Base-by-base conservation (phyloP, 2,888 invertebrate genomes). In the Drosophila aldrichi region DNA sequence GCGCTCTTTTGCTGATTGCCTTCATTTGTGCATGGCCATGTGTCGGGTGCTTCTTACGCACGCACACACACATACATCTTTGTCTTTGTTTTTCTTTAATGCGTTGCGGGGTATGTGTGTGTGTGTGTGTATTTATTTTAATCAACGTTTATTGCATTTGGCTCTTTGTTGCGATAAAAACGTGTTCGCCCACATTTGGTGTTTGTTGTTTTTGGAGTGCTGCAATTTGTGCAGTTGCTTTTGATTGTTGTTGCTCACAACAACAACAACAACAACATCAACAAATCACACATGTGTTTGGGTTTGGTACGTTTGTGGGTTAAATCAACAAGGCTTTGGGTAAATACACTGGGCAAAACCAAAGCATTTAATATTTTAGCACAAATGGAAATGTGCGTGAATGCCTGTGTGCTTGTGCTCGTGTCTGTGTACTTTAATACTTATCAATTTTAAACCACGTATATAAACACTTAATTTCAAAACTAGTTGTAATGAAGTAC, bases 111-210 rank as follows among this genome's bases (percentile, higher is more conserved):
- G 34, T 61, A 34, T 36, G 63, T 55, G 48, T 72, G 76, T 78
- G 34, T 78, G 22, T 65, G 54, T 41, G 38, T 78, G 41, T 82
- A 74, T 87, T 89, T 87, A 77, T 81, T 87, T 89, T 88, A 89
- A 84, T 88, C 81, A 88, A 80, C 85, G 74, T 80, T 87, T 81
- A 85, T 85, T 87, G 82, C 84, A 89, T 85, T 89, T 87, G 74
- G 79, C 81, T 81, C 81, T 81, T 79, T 73, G 70, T 70, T 70
- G 82, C 80, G 88, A 88, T 89, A 87, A 89, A 86, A 90, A 90
- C 91, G 88, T 81, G 91, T 88, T 90, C 90, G 90, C 90, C 91
- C 89, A 90, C 90, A 84, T 87, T 79, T 77, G 73, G 71, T 70
- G 73, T 72, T 48, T 61, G 58, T 72, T 75, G 69, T 65, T 51